Evolutionary conservation across 2,113 vertebrate species (phyloP), one percentile per base, ranked within the genome.

Genomic region (Nothocercus julius): DNA sequence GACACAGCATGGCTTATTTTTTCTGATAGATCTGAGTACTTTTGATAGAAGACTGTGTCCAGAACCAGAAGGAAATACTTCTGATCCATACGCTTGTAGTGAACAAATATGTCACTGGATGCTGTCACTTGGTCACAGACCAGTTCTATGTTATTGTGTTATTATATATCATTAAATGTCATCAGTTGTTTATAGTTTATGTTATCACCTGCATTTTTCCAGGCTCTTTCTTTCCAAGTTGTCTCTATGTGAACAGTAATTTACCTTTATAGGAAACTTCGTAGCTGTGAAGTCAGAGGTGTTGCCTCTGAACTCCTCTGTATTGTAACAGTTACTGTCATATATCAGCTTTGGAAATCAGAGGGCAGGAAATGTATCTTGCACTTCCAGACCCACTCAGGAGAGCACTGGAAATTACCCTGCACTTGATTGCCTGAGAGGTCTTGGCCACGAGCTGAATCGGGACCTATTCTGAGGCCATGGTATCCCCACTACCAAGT

Each of bases 31-130:
- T 83, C 47, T 92, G 45, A 80, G n/a, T 51, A 56, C 11, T 89
- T 91, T 45, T 90, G 42, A 90, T 40, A 81, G 45, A 82, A 93
- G 76, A 36, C 32, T 83, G 38, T 56, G 11, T 88, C 72, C 75
- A 56, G 61, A 56, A 92, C 47, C 42, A 91, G 79, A 91, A 95
- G 27, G 76, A 83, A 92, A 68, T 81, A 67, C 15, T 87, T 87
- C 45, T 83, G 82, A 80, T 85, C 61, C 56, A 38, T 85, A 70
- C n/a, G 28, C 83, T 64, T 88, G 45, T 40, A 81, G 68, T 40
- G 74, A 64, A 82, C 56, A 95, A 87, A 75, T 38, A 59, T n/a
- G 61, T 58, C 54, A 63, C 38, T 67, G 59, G 79, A 74, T 70
- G 80, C 68, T 74, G 49, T 80, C 5, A 2, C 24, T 82, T 83